Evolutionary conservation across 2,888 invertebrate species (phyloP).

Genomic region (Resseliella maxima): DNA sequence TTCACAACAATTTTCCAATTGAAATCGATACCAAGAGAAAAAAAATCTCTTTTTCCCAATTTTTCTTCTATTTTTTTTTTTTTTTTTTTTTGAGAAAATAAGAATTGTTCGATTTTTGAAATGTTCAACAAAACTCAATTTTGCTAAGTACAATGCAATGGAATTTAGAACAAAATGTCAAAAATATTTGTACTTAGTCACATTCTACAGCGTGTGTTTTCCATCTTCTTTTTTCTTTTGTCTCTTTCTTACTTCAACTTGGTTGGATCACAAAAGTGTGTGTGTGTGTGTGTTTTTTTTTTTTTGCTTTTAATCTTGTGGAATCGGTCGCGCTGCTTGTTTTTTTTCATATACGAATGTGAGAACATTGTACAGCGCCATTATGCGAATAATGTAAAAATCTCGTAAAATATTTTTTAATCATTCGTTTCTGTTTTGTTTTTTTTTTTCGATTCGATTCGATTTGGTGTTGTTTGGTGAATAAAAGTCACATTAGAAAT

Average conservation of each 20-base stretch:
- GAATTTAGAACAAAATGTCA: background rate
- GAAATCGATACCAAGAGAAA: too few relatives aligned
- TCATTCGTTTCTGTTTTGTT: background rate
- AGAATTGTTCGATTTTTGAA: background rate
- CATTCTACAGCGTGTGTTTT: conserved; percentile 1
- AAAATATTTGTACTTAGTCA: background rate
- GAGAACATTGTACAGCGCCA: conserved; percentile 54
- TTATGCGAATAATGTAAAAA: conserved; percentile 51
- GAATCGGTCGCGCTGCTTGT: conserved; percentile 51
- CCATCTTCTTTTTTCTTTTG: background rate
- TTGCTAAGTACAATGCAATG: background rate
- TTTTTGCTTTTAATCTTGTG: conserved; percentile 16
- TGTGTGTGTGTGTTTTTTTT: too few relatives aligned
- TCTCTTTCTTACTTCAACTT: background rate
- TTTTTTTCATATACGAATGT: conserved; percentile 51
- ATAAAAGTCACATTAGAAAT: background rate
- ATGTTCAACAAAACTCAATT: background rate
- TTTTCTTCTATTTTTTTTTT: too few relatives aligned
- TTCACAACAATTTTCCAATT: too few relatives aligned
- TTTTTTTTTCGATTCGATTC: too few relatives aligned
- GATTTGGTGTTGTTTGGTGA: background rate
- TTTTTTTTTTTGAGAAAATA: too few relatives aligned
- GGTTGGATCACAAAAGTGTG: too few relatives aligned
- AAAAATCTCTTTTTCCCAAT: too few relatives aligned
- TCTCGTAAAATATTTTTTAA: conserved; percentile 10